Evolutionary conservation across 2,888 invertebrate species (phyloP).

Genomic region (Cantharis lateralis): DNA sequence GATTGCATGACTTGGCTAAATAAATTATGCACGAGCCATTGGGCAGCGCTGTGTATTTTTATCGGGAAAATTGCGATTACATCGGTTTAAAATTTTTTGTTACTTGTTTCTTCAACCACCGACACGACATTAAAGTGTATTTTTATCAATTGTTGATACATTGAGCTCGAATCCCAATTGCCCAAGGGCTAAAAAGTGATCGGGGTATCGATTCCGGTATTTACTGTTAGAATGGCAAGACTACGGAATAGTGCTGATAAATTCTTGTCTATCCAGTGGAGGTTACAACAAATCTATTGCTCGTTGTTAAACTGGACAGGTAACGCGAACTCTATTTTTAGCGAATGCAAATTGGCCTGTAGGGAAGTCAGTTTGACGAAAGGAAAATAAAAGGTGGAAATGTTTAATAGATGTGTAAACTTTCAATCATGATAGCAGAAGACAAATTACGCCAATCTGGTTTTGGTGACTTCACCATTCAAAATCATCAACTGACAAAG

Average conservation of each 20-base stretch:
- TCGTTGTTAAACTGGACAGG: background rate
- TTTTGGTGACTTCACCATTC: slow-evolving; percentile 1
- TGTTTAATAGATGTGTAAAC: background rate
- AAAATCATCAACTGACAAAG: slow-evolving; percentile 7
- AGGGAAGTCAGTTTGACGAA: background rate
- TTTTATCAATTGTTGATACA: background rate
- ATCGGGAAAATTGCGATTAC: background rate
- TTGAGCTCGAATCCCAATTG: background rate
- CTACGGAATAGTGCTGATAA: background rate
- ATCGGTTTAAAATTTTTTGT: slow-evolving; percentile 4
- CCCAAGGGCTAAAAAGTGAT: background rate
- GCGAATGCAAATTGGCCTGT: background rate
- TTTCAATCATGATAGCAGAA: background rate
- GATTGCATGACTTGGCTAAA: background rate
- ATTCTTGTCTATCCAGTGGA: background rate
- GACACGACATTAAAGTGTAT: background rate
- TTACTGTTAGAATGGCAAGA: background rate
- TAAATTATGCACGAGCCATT: background rate
- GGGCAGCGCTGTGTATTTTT: background rate
- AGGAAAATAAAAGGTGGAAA: background rate
- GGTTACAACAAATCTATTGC: background rate
- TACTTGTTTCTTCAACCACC: background rate
- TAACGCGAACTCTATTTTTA: background rate
- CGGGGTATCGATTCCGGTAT: background rate
- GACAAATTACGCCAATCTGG: background rate